Base-by-base conservation (phyloP, 2,113 vertebrate genomes). In the Nerophis ophidion region DNA sequence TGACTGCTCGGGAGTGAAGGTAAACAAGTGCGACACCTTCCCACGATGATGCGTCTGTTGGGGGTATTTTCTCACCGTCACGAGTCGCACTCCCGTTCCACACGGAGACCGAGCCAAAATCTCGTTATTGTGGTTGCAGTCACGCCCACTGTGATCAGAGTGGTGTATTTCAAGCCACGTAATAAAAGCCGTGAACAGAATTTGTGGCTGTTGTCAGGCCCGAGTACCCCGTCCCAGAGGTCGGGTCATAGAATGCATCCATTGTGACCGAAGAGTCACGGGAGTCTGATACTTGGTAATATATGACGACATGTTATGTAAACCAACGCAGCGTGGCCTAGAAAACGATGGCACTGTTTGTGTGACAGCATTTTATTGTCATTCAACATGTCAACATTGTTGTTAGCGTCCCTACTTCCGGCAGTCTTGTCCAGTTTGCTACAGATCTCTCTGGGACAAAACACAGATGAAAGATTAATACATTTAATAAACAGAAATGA, bases 211-310 rank as follows among this genome's bases (percentile, higher is more conserved):
- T 71, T 76, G 46, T 65, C 61, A 64, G 68, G 58, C 73, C 76
- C 49, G 69, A 56, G 54, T 72, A 72, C 63, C 55, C 74, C 66
- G 77, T 65, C 71, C 72, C 61, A 80, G 69, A 69, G 38, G 61
- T 71, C 73, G 75, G 64, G 80, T 70, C 68, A 71, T 61, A 54
- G 5, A 53, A 78, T 71, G 69, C 57, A 80, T 85, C 82, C 80
- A 82, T 71, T 76, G 44, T 40, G 38, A 40, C 8, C 62, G 26
- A 33, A n/a, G 59, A 79, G 68, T 83, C 71, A 82, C 11, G 34
- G 6, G 49, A 71, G 79, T 75, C 75, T 76, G 57, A 60, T 58
- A 66, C 66, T 54, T 47, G 51, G 54, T 60, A 72, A 76, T 63
- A 46, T 76, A 75, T 76, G 38, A 74, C 44, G 12, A 62, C 61